Percentiles rank a stretch among this genome's conserved stretches.
Evolutionary conservation across 2,113 vertebrate genomes (phyloP).

Genomic region (Phalacrocorax pelagicus): DNA sequence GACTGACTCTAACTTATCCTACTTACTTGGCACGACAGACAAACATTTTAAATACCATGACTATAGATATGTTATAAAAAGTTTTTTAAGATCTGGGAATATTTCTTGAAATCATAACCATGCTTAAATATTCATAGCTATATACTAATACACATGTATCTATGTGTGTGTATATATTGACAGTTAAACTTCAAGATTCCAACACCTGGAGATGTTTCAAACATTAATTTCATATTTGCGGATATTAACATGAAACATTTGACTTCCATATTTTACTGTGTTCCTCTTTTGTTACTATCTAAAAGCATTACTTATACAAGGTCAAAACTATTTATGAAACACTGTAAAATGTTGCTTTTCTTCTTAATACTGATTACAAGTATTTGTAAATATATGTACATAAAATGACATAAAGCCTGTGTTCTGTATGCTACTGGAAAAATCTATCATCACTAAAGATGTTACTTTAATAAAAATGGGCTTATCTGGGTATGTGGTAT

Average conservation of each 20-base stretch:
- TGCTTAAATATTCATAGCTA: background rate
- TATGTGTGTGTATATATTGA: too few species aligned
- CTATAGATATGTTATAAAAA: background rate
- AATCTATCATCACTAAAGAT: constrained; percentile 37
- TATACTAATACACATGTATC: background rate
- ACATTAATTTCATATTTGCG: background rate
- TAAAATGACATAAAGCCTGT: constrained; percentile 35
- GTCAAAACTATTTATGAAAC: background rate
- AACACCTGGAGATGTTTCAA: background rate
- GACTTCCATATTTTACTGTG: background rate
- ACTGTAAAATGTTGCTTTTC: background rate
- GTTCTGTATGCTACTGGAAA: constrained; percentile 38
- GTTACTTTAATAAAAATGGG: constrained; percentile 36
- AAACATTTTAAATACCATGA: background rate
- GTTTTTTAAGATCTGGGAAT: background rate
- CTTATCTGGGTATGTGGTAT: background rate
- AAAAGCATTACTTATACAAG: background rate
- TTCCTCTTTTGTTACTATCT: background rate
- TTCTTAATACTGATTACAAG: constrained; percentile 31
- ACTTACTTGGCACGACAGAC: background rate
- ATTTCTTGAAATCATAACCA: background rate
- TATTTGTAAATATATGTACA: background rate
- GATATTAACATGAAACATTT: background rate
- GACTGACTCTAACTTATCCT: background rate
- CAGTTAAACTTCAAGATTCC: background rate